A percentile compares a stretch with the other conserved stretches of the same genome.
phyloP scores from a whole-genome alignment of 2,113 vertebrate species.

The Heptranchias perlo region DNA sequence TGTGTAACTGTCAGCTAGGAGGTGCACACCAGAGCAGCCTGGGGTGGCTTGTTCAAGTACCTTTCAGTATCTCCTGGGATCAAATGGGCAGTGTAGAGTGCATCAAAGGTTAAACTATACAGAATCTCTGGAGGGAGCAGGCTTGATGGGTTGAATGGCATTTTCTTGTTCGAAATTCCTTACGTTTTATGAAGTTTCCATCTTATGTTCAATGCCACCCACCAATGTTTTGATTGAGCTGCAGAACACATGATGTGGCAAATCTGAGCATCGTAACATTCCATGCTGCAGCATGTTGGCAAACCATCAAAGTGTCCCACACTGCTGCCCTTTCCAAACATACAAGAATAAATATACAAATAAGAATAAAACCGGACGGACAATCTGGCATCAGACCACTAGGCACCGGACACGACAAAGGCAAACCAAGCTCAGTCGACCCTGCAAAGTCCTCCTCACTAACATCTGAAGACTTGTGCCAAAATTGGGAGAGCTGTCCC shows the following conservation, averaged over 20 bases:
- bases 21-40: too few species aligned
- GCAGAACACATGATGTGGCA: not conserved
- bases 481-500: too few species aligned
- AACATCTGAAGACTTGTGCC: too few species aligned
- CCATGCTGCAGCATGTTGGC: not conserved
- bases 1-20: not conserved
- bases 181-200: not conserved
- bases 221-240: not conserved
- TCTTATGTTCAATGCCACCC: not conserved
- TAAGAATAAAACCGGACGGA: too few species aligned
- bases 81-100: not conserved
- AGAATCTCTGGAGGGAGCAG: not conserved
- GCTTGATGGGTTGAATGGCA: not conserved
- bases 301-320: not conserved
- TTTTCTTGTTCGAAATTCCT: not conserved
- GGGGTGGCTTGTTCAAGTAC: not conserved
- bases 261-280: not conserved
- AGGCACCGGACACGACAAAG: too few species aligned
- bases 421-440: too few species aligned
- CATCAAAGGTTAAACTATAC: too few species aligned
- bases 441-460: too few species aligned
- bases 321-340: not conserved
- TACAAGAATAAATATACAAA: too few species aligned
- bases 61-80: not conserved
- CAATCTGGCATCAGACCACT: too few species aligned